Evolutionary conservation across 1,140 invertebrate species (phyloP).

Genomic region (Frieseomelitta varia): DNA sequence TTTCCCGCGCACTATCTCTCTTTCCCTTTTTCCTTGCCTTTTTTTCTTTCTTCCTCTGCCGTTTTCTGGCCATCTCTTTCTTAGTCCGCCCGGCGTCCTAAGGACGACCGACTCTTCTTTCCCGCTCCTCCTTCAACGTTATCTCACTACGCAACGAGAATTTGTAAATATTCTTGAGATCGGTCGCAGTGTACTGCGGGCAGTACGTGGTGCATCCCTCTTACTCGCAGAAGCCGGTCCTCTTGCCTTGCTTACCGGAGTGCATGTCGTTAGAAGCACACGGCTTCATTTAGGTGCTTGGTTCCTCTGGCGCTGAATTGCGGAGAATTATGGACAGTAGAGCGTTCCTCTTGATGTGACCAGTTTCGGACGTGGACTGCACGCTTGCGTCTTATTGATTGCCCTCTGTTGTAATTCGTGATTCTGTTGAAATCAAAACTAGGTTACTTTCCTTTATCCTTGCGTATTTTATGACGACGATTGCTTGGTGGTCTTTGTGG

Average conservation of each 20-base stretch:
- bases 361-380: background rate
- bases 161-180: conserved; percentile 73
- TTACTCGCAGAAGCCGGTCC: conserved; percentile 16
- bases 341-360: background rate
- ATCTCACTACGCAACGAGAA: conserved; percentile 77
- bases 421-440: background rate
- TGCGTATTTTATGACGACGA: no score
- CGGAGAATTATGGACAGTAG: background rate
- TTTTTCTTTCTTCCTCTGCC: conserved; percentile 30
- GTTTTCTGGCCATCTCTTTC: conserved; percentile 10
- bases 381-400: background rate
- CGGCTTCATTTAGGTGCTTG: conserved; percentile 27
- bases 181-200: conserved; percentile 37
- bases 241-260: conserved; percentile 16
- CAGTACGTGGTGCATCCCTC: conserved; percentile 28
- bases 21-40: background rate
- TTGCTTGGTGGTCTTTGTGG: no score
- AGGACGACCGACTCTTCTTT: conserved; percentile 2
- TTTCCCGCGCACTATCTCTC: background rate
- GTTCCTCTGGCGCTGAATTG: background rate
- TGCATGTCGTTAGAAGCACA: conserved; percentile 41
- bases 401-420: background rate
- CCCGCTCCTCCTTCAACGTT: conserved; percentile 62
- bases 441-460: background rate
- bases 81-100: conserved; percentile 39